phyloP scores from a whole-genome alignment of 1,140 invertebrate species.

The Physella acuta region DNA sequence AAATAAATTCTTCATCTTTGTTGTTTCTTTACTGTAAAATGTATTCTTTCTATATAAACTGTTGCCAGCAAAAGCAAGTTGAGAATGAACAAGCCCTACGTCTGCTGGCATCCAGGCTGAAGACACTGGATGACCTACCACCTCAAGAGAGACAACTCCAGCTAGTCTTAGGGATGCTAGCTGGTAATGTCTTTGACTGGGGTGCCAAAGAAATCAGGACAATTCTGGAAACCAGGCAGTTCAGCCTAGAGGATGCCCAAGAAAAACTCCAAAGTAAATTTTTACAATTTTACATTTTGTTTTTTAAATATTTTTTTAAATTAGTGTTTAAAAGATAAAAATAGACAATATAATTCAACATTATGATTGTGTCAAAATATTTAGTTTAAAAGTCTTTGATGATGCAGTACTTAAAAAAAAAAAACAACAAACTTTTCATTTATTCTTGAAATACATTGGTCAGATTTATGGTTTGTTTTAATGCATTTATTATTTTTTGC shows the following conservation, averaged over 20 bases:
- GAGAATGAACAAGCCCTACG: slow-evolving; percentile 71
- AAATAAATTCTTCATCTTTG: no score
- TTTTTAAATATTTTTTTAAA: neutral
- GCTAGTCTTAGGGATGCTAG: slow-evolving; percentile 68
- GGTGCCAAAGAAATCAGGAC: slow-evolving; percentile 84
- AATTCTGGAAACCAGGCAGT: slow-evolving; percentile 75
- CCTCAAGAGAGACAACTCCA: slow-evolving; percentile 64
- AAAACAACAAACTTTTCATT: no score
- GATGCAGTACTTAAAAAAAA: no score
- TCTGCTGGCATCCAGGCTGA: slow-evolving; percentile 63
- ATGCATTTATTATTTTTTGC: no score
- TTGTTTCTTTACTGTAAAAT: no score
- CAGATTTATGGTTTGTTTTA: no score
- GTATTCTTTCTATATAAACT: no score
- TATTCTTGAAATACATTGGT: no score
- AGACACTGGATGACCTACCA: slow-evolving; percentile 63
- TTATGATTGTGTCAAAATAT: no score
- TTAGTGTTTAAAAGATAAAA: neutral
- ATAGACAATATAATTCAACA: no score
- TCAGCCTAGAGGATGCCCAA: slow-evolving; percentile 81
- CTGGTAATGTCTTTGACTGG: slow-evolving; percentile 97
- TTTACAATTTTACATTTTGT: neutral
- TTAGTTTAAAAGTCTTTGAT: no score
- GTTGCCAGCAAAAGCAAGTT: slow-evolving; percentile 67
- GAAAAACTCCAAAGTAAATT: slow-evolving; percentile 70